These are phyloP conservation scores for Athalia circularis DNA, from an alignment of 2,888 invertebrate species.

Conservation along the genomic window DNA sequence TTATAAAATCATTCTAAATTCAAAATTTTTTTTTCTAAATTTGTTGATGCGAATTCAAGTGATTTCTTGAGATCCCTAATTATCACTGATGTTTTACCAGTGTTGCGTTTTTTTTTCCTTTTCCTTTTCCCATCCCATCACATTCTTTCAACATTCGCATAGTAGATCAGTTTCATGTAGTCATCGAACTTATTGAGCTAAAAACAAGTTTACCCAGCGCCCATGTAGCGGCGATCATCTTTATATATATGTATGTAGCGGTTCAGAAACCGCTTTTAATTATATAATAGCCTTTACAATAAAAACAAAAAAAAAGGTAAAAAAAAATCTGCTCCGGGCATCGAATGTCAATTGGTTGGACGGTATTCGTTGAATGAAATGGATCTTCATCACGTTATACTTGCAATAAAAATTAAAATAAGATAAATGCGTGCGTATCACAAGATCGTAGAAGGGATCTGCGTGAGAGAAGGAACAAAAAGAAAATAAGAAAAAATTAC, in stretches of 20 bases:
- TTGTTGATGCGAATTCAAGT: too few relatives aligned
- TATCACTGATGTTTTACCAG: too few relatives aligned
- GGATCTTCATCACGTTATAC: neutral
- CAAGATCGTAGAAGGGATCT: too few relatives aligned
- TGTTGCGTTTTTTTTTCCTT: too few relatives aligned
- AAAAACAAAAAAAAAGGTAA: neutral
- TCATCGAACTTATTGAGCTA: too few relatives aligned
- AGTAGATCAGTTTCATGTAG: neutral
- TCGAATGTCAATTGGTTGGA: neutral
- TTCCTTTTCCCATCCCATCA: too few relatives aligned
- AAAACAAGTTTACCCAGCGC: too few relatives aligned
- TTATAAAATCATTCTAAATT: neutral
- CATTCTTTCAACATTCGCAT: neutral
- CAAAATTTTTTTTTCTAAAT: too few relatives aligned
- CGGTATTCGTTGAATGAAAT: neutral
- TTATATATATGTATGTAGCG: neutral
- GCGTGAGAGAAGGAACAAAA: too few relatives aligned
- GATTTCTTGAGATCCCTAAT: too few relatives aligned
- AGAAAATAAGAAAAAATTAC: too few relatives aligned
- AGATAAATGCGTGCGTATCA: neutral
- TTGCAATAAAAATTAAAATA: neutral
- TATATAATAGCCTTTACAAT: neutral
- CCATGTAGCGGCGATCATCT: neutral
- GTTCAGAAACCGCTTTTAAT: neutral
- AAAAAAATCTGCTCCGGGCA: neutral